These are phyloP conservation scores for Phragmatobia fuliginosa DNA, from an alignment of 2,888 invertebrate genomes.

Conservation along the genomic window DNA sequence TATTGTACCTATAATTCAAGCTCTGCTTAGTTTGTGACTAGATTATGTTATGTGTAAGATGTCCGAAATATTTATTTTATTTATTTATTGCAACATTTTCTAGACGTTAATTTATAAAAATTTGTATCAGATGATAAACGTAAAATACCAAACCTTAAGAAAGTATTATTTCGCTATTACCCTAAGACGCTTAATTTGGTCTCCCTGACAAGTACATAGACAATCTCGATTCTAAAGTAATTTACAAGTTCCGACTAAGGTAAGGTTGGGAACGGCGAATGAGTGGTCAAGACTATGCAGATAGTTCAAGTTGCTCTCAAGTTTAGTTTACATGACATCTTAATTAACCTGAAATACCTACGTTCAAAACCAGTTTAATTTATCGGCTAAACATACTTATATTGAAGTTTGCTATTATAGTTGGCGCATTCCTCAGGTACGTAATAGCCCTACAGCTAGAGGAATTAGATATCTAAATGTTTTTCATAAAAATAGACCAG, in stretches of 20 bases:
- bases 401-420: constrained; percentile 24
- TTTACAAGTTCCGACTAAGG: constrained; percentile 37
- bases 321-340: constrained; percentile 31
- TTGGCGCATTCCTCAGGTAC: too few species aligned
- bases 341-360: constrained; percentile 33
- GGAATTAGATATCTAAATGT: too few species aligned
- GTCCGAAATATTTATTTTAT: too few species aligned
- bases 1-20: too few species aligned
- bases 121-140: neutral
- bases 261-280: constrained; percentile 23
- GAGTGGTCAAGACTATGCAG: constrained; percentile 30
- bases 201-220: constrained; percentile 34
- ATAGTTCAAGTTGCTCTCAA: constrained; percentile 29
- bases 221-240: constrained; percentile 38
- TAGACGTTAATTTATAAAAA: neutral
- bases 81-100: neutral
- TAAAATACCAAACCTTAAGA: neutral
- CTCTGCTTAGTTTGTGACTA: too few species aligned
- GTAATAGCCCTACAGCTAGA: too few species aligned
- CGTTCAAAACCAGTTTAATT: constrained; percentile 20
- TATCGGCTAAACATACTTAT: constrained; percentile 9
- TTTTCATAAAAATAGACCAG: too few species aligned
- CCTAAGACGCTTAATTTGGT: constrained; percentile 33
- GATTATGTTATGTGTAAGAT: too few species aligned
- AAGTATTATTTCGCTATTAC: constrained; percentile 22